Evolutionary conservation across 2,888 invertebrate species (phyloP).

Genomic region (Troides oblongomaculatus): DNA sequence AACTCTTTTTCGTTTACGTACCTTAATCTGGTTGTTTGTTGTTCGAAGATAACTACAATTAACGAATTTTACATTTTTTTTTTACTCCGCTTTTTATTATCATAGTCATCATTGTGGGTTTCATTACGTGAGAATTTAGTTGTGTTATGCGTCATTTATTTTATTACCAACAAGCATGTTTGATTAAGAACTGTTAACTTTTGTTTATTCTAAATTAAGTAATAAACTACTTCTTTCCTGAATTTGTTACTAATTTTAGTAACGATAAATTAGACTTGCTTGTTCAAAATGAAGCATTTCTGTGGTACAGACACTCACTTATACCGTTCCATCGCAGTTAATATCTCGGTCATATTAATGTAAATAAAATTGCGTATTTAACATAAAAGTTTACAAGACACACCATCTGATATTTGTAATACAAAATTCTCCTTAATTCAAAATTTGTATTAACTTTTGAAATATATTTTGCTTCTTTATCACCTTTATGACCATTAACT

Average conservation of each 20-base stretch:
- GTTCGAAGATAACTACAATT: conserved; percentile 4
- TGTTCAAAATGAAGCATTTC: not conserved
- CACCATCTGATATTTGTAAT: too few species aligned
- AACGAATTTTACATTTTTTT: conserved; percentile 18
- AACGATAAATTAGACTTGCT: not conserved
- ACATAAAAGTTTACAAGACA: too few species aligned
- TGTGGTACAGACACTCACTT: not conserved
- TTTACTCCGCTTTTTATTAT: conserved; percentile 12
- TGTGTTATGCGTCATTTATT: not conserved
- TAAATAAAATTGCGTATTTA: not conserved
- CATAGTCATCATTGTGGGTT: conserved; percentile 19
- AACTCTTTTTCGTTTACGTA: not conserved
- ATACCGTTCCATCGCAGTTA: not conserved
- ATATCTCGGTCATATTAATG: not conserved
- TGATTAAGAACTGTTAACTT: not conserved
- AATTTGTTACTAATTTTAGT: not conserved
- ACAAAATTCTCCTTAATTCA: not conserved
- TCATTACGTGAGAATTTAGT: conserved; percentile 2
- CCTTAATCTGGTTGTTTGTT: not conserved
- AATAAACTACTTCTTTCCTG: not conserved
- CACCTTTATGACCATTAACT: too few species aligned
- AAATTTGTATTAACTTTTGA: not conserved
- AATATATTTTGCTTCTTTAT: too few species aligned
- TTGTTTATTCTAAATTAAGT: not conserved
- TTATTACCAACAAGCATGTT: not conserved